phyloP scores from a whole-genome alignment of 1,140 invertebrate species.

The Berghia stephanieae region DNA sequence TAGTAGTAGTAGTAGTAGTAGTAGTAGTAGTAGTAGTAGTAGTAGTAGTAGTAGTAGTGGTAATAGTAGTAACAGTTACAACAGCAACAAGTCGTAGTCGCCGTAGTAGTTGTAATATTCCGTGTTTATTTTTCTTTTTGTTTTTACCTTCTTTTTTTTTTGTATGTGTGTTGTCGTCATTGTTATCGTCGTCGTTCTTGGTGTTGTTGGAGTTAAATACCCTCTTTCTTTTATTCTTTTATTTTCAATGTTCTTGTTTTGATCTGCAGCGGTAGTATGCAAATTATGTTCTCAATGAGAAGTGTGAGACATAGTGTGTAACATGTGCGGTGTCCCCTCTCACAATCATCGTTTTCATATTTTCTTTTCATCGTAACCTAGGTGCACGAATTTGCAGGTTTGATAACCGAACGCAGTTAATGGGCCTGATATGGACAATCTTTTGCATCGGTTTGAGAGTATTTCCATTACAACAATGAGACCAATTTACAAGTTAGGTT shows the following conservation, averaged over 20 bases:
- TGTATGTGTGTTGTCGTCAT: not conserved
- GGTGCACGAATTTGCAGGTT: too few relatives aligned
- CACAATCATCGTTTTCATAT: too few relatives aligned
- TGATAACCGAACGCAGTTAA: too few relatives aligned
- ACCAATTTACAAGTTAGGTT: too few relatives aligned
- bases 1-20: not conserved
- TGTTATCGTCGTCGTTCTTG: not conserved
- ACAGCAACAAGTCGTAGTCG: not conserved
- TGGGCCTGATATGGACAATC: too few relatives aligned
- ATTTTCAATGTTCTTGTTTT: not conserved
- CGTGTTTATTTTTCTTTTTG: not conserved
- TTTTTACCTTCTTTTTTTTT: not conserved
- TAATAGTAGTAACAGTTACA: not conserved
- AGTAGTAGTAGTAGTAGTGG: not conserved
- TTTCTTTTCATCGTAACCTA: too few relatives aligned
- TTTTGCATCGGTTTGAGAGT: too few relatives aligned
- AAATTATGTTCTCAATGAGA: not conserved
- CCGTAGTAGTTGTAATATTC: not conserved
- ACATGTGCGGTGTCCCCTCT: too few relatives aligned
- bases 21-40: not conserved
- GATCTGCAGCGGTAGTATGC: not conserved
- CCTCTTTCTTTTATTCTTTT: not conserved
- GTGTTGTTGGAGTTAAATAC: not conserved
- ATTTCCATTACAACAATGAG: too few relatives aligned
- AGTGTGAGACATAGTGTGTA: not conserved